Evolutionary conservation across 2,888 invertebrate species (phyloP).

Genomic region (Dasysyrphus albostriatus): DNA sequence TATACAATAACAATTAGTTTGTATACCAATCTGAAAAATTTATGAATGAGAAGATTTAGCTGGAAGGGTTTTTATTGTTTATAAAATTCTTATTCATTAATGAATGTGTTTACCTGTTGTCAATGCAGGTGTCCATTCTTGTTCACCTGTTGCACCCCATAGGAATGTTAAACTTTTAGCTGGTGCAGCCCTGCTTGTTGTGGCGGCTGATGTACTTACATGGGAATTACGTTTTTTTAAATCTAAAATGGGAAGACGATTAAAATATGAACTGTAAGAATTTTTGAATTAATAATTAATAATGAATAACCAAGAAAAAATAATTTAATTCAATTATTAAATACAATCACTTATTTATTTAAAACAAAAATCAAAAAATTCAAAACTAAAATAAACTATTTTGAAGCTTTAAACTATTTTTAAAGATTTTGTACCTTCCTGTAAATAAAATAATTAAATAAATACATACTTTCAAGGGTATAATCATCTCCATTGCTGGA

Average conservation of each 20-base stretch:
- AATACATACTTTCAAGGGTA: slow-evolving; percentile 78
- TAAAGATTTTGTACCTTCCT: too few species aligned
- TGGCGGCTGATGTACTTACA: slow-evolving; percentile 77
- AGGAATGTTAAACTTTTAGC: slow-evolving; percentile 87
- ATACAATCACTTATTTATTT: too few species aligned
- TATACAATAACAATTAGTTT: neutral
- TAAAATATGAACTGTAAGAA: too few species aligned
- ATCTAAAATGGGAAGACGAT: slow-evolving; percentile 73
- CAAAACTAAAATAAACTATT: too few species aligned
- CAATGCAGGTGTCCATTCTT: slow-evolving; percentile 98
- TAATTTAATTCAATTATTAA: too few species aligned
- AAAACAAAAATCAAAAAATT: too few species aligned
- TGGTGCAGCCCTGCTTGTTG: slow-evolving; percentile 79
- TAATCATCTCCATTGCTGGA: slow-evolving; percentile 79
- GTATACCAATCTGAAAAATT: slow-evolving; percentile 5
- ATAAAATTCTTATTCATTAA: neutral
- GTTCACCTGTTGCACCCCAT: slow-evolving; percentile 98
- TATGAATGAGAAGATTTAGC: neutral
- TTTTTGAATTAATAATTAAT: too few species aligned
- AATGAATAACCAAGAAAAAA: too few species aligned
- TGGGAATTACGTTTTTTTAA: slow-evolving; percentile 80
- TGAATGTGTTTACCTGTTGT: slow-evolving; percentile 89
- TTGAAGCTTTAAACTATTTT: too few species aligned
- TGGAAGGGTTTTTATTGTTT: neutral
- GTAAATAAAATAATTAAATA: too few species aligned